A percentile compares a stretch with the other conserved stretches of the same genome.
phyloP scores from a whole-genome alignment of 2,797 vertebrate genomes.

The Pristis pectinata region DNA sequence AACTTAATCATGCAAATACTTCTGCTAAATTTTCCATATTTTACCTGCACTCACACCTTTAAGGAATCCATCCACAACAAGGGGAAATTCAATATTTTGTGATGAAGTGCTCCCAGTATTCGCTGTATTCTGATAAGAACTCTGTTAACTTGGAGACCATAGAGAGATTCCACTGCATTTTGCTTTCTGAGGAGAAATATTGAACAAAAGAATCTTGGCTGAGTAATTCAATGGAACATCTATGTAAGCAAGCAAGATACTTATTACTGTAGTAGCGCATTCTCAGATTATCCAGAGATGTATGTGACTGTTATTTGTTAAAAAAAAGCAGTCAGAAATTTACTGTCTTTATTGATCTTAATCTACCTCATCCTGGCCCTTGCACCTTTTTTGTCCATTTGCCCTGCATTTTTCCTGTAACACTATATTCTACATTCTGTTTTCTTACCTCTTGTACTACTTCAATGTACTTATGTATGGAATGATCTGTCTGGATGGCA shows the following conservation, averaged over 20 bases:
- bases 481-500: too few species aligned
- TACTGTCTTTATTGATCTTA: too few species aligned
- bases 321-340: too few species aligned
- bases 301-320: background rate
- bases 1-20: background rate
- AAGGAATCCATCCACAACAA: background rate
- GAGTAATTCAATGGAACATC: background rate
- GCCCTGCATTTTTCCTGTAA: too few species aligned
- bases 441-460: too few species aligned
- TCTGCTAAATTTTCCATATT: too few species aligned
- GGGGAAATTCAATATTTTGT: background rate
- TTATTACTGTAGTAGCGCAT: background rate
- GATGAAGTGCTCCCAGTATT: background rate
- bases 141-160: background rate
- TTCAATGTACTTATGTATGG: too few species aligned
- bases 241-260: background rate
- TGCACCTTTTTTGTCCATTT: too few species aligned
- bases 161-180: background rate
- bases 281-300: background rate
- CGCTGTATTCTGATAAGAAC: background rate
- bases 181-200: background rate
- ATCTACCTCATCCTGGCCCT: too few species aligned
- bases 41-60: background rate
- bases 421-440: too few species aligned
- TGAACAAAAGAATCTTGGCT: background rate